Evolutionary conservation across 2,797 vertebrate species (phyloP).

Genomic region (Pristis pectinata): DNA sequence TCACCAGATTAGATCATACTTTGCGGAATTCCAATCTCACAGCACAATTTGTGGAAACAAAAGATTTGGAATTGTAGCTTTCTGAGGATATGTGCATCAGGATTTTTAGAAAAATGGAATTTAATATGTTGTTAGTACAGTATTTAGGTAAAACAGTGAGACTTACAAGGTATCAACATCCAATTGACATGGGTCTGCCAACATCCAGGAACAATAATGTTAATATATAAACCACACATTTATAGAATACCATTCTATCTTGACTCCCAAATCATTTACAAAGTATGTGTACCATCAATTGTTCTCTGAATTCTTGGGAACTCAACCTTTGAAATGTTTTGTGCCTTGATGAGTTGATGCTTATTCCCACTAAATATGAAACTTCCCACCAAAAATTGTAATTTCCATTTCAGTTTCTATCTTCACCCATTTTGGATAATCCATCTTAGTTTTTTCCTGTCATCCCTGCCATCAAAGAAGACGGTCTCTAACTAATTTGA

Average conservation of each 20-base stretch:
- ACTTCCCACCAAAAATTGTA: no score
- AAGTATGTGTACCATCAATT: neutral
- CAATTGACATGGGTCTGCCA: neutral
- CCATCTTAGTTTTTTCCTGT: no score
- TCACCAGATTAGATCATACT: neutral
- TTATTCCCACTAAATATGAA: neutral
- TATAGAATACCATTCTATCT: neutral
- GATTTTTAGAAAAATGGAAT: neutral
- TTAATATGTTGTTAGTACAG: neutral
- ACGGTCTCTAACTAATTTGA: no score
- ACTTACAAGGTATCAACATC: neutral
- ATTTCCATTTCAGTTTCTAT: no score
- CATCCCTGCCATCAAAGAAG: no score
- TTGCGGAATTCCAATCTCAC: neutral
- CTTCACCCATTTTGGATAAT: no score
- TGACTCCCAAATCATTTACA: neutral
- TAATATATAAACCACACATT: neutral
- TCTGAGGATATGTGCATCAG: neutral
- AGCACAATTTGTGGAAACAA: neutral
- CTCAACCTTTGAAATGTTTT: neutral
- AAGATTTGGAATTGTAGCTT: neutral
- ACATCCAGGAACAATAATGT: neutral
- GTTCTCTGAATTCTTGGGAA: neutral
- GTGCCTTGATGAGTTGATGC: neutral
- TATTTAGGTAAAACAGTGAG: neutral